Conservation (phyloP, 1,140 invertebrate genomes). For the Pseudomyrmex sp. region DNA sequence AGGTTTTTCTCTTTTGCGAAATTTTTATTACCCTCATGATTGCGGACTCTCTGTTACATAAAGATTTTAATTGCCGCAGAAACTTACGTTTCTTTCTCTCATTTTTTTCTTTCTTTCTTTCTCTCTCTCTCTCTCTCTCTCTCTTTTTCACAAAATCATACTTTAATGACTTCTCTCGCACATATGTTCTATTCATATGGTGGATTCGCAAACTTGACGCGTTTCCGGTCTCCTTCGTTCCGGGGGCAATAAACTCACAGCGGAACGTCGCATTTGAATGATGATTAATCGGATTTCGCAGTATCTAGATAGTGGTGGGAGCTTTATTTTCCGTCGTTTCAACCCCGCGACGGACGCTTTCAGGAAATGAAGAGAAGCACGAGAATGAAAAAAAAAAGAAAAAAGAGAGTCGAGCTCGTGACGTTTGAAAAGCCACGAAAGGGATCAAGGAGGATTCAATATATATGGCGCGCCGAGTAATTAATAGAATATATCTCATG, state of each 20-base stretch:
- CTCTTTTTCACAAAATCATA: neutral
- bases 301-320: constrained; percentile 28
- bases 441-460: constrained; percentile 1
- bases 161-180: neutral
- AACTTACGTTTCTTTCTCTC: neutral
- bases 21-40: neutral
- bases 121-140: no score
- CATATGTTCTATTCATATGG: constrained; percentile 3
- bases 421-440: constrained; percentile 47
- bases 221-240: constrained; percentile 7
- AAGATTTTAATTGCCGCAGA: constrained; percentile 1
- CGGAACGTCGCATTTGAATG: constrained; percentile 30
- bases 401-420: constrained; percentile 18
- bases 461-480: constrained; percentile 26
- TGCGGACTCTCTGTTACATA: neutral
- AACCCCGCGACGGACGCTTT: no score
- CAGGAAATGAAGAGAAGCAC: no score
- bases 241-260: constrained; percentile 4
- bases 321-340: constrained; percentile 52
- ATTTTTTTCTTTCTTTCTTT: no score
- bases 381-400: neutral
- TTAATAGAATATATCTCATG: constrained; percentile 51
- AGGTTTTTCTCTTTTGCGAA: neutral
- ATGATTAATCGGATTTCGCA: constrained; percentile 53
- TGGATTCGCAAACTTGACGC: neutral